phyloP scores from a whole-genome alignment of 2,888 invertebrate species.

The Acronicta alni region DNA sequence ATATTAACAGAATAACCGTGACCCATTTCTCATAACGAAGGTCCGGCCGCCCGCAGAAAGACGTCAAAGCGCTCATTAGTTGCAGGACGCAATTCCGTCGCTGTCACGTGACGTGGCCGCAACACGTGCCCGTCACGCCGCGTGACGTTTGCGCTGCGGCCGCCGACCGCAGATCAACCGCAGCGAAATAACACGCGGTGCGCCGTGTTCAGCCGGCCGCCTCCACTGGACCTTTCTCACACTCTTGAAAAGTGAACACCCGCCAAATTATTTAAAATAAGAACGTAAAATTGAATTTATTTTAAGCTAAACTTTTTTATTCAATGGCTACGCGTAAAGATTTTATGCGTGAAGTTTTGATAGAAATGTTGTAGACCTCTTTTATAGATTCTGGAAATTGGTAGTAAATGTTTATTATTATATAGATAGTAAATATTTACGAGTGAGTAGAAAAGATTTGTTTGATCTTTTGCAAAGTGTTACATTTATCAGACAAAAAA shows the following conservation, averaged over 20 bases:
- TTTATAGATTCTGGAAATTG: constrained; percentile 43
- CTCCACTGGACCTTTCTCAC: constrained; percentile 19
- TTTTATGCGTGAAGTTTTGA: constrained; percentile 47
- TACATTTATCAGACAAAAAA: background rate
- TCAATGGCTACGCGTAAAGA: constrained; percentile 27
- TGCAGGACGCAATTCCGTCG: constrained; percentile 68
- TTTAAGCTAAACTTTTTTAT: constrained; percentile 33
- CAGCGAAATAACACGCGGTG: constrained; percentile 60
- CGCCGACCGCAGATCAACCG: constrained; percentile 62
- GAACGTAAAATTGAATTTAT: constrained; percentile 9
- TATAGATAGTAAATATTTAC: constrained; percentile 41
- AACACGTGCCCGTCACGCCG: constrained; percentile 61
- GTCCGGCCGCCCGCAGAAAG: constrained; percentile 57
- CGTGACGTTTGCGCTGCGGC: constrained; percentile 60
- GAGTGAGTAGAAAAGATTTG: constrained; percentile 34
- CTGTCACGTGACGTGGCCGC: constrained; percentile 65
- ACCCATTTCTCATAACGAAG: constrained; percentile 64
- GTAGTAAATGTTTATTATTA: constrained; percentile 50
- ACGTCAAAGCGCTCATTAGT: constrained; percentile 62
- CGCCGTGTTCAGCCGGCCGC: constrained; percentile 30
- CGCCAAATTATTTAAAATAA: constrained; percentile 30
- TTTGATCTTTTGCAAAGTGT: constrained; percentile 26
- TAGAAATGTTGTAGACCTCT: constrained; percentile 33
- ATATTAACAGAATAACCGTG: constrained; percentile 57
- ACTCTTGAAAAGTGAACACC: constrained; percentile 21